Evolutionary conservation across 2,888 invertebrate species (phyloP).

Genomic region (Chrysolina haemoptera): DNA sequence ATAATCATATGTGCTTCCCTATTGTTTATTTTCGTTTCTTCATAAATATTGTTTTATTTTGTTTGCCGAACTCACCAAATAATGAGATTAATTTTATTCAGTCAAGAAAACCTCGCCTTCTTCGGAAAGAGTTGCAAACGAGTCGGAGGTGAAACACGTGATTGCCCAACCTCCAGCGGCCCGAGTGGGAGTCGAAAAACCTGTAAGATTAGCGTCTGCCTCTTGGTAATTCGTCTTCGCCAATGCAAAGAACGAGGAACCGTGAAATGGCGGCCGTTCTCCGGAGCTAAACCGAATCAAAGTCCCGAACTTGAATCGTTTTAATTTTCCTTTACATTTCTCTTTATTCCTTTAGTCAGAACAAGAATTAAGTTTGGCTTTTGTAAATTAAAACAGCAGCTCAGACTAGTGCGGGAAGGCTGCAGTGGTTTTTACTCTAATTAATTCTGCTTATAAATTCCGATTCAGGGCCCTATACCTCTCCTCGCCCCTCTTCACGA

Average conservation of each 20-base stretch:
- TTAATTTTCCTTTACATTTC: conserved; percentile 73
- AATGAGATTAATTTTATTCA: conserved; percentile 33
- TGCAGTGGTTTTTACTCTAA: conserved; percentile 73
- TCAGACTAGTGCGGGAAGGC: conserved; percentile 65
- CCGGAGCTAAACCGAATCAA: conserved; percentile 69
- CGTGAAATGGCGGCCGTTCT: conserved; percentile 58
- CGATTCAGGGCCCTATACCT: conserved; percentile 64
- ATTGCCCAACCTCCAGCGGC: conserved; percentile 22
- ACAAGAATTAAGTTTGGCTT: conserved; percentile 74
- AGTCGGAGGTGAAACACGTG: background rate
- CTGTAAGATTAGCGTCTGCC: conserved; percentile 47
- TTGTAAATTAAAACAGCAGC: conserved; percentile 73
- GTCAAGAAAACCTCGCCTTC: background rate
- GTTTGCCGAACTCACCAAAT: no score
- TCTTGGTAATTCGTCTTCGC: conserved; percentile 31
- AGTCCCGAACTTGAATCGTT: conserved; percentile 71
- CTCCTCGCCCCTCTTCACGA: conserved; percentile 28
- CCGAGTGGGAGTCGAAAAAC: conserved; percentile 23
- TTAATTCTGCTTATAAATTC: conserved; percentile 73
- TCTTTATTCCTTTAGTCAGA: conserved; percentile 72
- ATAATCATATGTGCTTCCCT: no score
- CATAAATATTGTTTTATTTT: no score
- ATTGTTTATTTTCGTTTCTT: no score
- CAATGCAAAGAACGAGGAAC: conserved; percentile 35
- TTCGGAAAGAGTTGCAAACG: background rate